Base-by-base conservation (phyloP, 2,888 invertebrate species). In the Hypomecis punctinalis region DNA sequence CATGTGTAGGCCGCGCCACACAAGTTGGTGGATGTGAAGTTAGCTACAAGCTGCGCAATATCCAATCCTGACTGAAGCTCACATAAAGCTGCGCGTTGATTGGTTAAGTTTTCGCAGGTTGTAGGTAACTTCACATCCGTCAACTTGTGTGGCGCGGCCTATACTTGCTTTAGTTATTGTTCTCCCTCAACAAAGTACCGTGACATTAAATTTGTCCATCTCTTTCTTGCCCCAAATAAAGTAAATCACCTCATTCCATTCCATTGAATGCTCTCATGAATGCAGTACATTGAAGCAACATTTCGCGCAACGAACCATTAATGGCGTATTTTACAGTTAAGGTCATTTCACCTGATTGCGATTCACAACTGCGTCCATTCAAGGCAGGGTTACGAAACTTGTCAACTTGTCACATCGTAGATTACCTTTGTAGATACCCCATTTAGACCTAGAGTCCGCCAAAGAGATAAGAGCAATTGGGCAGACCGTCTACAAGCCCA, bases 261-360 rank as follows among this genome's bases (percentile, higher is more conserved):
- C 37, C 49, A 37, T 51, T 53, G 13, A 39, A 42, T 33, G 8
- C 23, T 0, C 53, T 23, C 1, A 39, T 56, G 61, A 61, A 62
- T 62, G 56, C 39, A 45, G 43, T n/a, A n/a, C 4, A 57, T 62
- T 62, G 36, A 39, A 4, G 6, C 35, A 62, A n/a, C 43, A 56
- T 40, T 56, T 56, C 51, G 39, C 51, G 40, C 35, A 51, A 56
- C 52, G n/a, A 9, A 9, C 33, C 5, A 43, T 33, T 52, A 54
- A 51, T 42, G 49, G 36, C n/a, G 6, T 33, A 40, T 53, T 47
- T 40, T 40, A 53, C 61, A 61, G 35, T 53, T 58, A 45, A 59
- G 63, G 63, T 55, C 55, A 60, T 60, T 64, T 64, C 33, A 46
- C 51, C 59, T 45, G 54, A 56, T 64, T 60, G n/a, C 35, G 51